These are phyloP conservation scores for Betta splendens DNA, from an alignment of 2,797 vertebrate species.

Conservation along the genomic window DNA sequence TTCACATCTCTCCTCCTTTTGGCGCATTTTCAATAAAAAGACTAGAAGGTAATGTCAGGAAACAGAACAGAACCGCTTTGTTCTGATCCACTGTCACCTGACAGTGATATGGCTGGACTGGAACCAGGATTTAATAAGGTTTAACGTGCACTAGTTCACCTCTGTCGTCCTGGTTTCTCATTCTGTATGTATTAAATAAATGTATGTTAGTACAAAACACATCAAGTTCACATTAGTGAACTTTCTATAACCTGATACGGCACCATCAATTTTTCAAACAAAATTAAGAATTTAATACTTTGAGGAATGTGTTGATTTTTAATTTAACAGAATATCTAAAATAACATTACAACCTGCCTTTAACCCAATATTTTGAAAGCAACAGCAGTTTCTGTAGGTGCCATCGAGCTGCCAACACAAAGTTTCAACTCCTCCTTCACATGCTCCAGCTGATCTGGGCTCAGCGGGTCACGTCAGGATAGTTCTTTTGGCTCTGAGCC, in stretches of 20 bases:
- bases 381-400: no score
- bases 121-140: slow-evolving; percentile 52
- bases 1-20: slow-evolving; percentile 52
- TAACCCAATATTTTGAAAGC: no score
- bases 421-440: no score
- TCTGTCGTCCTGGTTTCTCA: slow-evolving; percentile 13
- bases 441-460: no score
- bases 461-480: no score
- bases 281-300: no score
- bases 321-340: no score
- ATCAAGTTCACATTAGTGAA: slow-evolving; percentile 29
- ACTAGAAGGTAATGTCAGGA: slow-evolving; percentile 42
- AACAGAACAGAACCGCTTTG: slow-evolving; percentile 70
- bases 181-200: not conserved
- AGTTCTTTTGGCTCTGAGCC: no score
- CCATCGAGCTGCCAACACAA: no score
- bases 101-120: slow-evolving; percentile 53
- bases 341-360: no score
- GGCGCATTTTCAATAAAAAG: slow-evolving; percentile 58
- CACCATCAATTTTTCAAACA: no score
- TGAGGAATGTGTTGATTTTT: no score
- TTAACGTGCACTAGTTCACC: slow-evolving; percentile 5
- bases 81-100: slow-evolving; percentile 45
- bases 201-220: slow-evolving; percentile 12
- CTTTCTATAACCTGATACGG: slow-evolving; percentile 15